Base-by-base conservation (phyloP, 2,888 invertebrate genomes). In the Cistogaster globosa region DNA sequence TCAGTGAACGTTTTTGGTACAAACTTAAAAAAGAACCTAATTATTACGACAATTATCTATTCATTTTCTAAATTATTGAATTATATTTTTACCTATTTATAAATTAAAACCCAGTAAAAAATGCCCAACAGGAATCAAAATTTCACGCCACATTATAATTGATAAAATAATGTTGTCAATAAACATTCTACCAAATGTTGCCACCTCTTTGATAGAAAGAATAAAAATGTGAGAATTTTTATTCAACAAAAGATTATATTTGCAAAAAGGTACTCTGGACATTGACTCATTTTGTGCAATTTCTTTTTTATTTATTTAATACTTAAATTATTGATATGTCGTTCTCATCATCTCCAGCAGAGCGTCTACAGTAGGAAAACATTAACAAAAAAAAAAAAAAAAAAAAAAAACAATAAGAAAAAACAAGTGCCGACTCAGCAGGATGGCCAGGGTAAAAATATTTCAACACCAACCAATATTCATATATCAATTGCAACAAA, bases 401-500 rank as follows among this genome's bases (percentile, higher is more conserved):
- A n/a, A n/a, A 14, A 58, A 71, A 60, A 69, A 62, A 76, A 18
- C 18, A 71, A 0, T 14, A 58, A 71, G 53, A 69, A 62, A 69
- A 42, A 75, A 69, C 53, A 75, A 72, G 42, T 38, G 81, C 84
- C 84, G 82, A 85, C 81, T 60, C 84, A 85, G 84, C 84, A 75
- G 81, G 84, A 78, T 75, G 51, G 36, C 74, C 57, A 75, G 65
- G 57, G 57, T 58, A 74, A 81, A 38, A 63, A 75, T 68, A 68
- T 85, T 85, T 85, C 82, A 85, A 85, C 84, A 85, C 84, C 84
- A 85, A 81, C 74, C 77, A 63, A 71, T 78, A n/a, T 20, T 51
- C 22, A 60, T 62, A 62, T 48, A 81, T 68, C 84, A 84, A 81
- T 77, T 84, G 77, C 36, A 78, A 78, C 74, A 78, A 77, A 78